Conservation (phyloP, 2,888 invertebrate genomes). For the Oasisia sp. region DNA sequence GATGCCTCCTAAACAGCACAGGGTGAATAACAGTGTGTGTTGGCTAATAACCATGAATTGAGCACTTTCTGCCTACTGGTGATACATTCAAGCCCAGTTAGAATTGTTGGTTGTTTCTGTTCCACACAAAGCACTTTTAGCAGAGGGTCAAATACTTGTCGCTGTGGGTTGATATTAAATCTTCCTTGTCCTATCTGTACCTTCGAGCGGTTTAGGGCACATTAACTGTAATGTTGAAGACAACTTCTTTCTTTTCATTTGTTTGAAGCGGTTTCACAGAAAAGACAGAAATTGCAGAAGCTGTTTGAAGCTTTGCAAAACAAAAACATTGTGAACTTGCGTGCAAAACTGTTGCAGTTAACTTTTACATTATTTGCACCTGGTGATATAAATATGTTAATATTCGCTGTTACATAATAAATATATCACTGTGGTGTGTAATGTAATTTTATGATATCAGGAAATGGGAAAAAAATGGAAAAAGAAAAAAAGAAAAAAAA, state of each 20-base stretch:
- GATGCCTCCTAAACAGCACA: not conserved
- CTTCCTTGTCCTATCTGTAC: not conserved
- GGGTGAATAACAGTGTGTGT: not conserved
- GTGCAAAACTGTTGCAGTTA: not conserved
- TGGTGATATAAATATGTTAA: slow-evolving; percentile 4
- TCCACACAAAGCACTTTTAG: not conserved
- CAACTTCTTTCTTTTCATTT: not conserved
- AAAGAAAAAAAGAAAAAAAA: not conserved
- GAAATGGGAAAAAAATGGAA: not conserved
- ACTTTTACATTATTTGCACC: not conserved
- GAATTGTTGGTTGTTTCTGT: not conserved
- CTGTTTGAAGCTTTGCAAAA: not conserved
- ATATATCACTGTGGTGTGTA: not conserved
- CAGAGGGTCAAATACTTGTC: not conserved
- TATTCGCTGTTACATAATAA: not conserved
- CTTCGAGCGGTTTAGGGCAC: not conserved
- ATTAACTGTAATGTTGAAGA: not conserved
- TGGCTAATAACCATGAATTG: not conserved
- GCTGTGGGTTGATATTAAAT: not conserved
- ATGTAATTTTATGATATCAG: not conserved
- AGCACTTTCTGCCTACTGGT: not conserved
- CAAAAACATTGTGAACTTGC: not conserved
- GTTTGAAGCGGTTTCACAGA: not conserved
- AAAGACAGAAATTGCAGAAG: not conserved
- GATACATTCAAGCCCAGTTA: not conserved